Evolutionary conservation across 2,113 vertebrate genomes (phyloP).

Genomic region (Xiphophorus maculatus): DNA sequence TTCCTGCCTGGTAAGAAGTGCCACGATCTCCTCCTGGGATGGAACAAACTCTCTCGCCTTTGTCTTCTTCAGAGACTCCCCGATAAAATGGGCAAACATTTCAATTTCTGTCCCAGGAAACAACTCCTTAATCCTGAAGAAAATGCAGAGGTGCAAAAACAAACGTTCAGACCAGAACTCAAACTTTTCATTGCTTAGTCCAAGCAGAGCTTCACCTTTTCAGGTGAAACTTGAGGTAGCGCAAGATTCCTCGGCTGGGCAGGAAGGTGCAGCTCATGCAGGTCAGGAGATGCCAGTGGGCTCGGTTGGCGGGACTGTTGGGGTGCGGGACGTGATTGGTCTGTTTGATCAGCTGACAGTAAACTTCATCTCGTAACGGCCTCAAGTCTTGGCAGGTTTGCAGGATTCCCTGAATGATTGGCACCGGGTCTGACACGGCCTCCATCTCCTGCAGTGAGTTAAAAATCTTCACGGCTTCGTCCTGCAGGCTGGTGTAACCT

Average conservation of each 20-base stretch:
- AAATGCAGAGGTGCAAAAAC: background rate
- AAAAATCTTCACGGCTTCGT: slow-evolving; percentile 94
- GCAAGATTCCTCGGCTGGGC: slow-evolving; percentile 88
- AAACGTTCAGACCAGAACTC: background rate
- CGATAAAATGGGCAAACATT: slow-evolving; percentile 86
- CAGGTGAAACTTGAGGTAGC: slow-evolving; percentile 92
- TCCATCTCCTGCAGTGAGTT: slow-evolving; percentile 94
- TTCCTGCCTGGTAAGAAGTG: slow-evolving; percentile 84
- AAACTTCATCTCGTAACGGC: slow-evolving; percentile 88
- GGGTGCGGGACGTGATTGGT: slow-evolving; percentile 91
- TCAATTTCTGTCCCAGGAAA: slow-evolving; percentile 89
- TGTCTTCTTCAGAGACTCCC: slow-evolving; percentile 90
- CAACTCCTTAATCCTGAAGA: slow-evolving; percentile 85
- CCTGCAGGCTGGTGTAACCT: slow-evolving; percentile 91
- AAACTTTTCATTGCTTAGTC: background rate
- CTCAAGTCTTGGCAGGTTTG: slow-evolving; percentile 93
- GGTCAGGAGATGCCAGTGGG: slow-evolving; percentile 90
- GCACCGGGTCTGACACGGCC: slow-evolving; percentile 88
- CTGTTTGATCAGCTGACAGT: slow-evolving; percentile 95
- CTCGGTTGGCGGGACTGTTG: slow-evolving; percentile 80
- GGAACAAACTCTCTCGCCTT: slow-evolving; percentile 90
- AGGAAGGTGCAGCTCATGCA: slow-evolving; percentile 93
- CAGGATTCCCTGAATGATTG: slow-evolving; percentile 92
- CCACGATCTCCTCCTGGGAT: slow-evolving; percentile 91
- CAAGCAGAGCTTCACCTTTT: slow-evolving; percentile 79